These are phyloP conservation scores for Enhydra lutris DNA, from an alignment of 2,113 vertebrate species.

Conservation along the genomic window DNA sequence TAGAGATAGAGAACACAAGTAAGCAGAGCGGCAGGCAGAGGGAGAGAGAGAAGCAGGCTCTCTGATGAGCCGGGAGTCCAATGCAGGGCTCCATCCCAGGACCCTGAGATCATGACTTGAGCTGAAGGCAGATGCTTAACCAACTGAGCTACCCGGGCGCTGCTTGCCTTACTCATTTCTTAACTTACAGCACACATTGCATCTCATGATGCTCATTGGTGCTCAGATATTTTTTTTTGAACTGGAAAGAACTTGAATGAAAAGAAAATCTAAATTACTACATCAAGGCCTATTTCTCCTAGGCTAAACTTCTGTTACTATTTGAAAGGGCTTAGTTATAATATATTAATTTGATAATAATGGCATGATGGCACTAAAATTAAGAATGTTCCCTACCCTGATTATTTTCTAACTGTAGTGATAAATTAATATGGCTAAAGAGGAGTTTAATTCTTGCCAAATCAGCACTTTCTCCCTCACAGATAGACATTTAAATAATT, in stretches of 20 bases:
- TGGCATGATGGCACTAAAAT: neutral
- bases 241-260: neutral
- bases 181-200: neutral
- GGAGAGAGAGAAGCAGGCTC: no score
- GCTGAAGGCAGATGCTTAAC: no score
- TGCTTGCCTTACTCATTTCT: neutral
- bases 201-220: neutral
- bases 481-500: neutral
- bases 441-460: neutral
- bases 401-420: neutral
- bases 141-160: no score
- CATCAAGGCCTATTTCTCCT: neutral
- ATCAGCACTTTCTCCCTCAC: neutral
- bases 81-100: no score
- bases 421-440: neutral
- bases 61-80: no score
- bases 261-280: neutral
- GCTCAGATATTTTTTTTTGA: neutral
- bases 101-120: no score
- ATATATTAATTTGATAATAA: neutral
- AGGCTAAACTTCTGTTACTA: neutral
- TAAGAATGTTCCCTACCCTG: neutral
- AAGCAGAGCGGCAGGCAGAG: no score
- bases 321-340: neutral
- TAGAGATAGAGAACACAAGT: no score